Conservation (phyloP, 2,888 invertebrate species). For the Cephonodes hylas region DNA sequence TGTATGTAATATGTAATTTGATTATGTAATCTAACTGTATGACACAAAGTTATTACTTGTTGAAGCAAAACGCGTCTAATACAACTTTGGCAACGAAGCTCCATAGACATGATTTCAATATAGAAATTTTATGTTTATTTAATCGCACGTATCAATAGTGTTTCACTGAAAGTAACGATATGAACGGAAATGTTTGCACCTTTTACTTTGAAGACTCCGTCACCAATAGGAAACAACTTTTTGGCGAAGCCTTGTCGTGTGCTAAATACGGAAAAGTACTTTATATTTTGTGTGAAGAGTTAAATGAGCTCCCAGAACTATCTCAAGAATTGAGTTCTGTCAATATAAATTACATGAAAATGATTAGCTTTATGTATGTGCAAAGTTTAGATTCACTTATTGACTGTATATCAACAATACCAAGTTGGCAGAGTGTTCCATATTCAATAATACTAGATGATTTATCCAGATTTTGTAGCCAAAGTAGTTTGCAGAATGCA, state of each 20-base stretch:
- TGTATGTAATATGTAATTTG: no score
- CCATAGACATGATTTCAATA: no score
- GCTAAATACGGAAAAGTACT: constrained; percentile 65
- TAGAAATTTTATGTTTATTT: no score
- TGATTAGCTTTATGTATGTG: constrained; percentile 71
- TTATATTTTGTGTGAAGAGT: constrained; percentile 60
- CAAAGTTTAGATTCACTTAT: constrained; percentile 53
- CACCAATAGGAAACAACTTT: constrained; percentile 57
- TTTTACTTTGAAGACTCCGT: constrained; percentile 48
- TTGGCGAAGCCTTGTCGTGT: constrained; percentile 54
- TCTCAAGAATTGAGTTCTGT: constrained; percentile 58
- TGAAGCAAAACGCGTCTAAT: no score
- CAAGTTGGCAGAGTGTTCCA: constrained; percentile 65
- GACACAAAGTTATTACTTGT: no score
- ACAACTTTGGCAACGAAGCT: no score
- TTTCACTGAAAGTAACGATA: neutral
- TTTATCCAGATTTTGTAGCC: constrained; percentile 52
- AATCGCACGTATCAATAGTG: no score
- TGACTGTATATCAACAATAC: constrained; percentile 57
- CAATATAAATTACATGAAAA: constrained; percentile 66
- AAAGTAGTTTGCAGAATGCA: constrained; percentile 51
- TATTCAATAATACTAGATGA: constrained; percentile 65
- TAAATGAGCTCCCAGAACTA: constrained; percentile 64
- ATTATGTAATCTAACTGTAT: no score
- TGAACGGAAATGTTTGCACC: constrained; percentile 22